phyloP scores from a whole-genome alignment of 1,140 invertebrate species.

The Prorops nasuta region DNA sequence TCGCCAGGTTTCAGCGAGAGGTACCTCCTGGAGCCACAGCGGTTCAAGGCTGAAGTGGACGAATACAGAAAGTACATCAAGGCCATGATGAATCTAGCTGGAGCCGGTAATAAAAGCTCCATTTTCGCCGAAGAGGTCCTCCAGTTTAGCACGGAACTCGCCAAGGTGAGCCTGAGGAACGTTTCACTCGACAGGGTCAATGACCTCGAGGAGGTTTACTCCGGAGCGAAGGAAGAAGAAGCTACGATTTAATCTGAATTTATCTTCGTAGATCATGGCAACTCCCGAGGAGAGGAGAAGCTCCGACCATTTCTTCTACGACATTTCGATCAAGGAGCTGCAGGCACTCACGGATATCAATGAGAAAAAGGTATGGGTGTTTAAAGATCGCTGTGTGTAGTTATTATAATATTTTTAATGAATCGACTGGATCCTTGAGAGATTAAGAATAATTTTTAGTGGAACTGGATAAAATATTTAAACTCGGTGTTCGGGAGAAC shows the following conservation, averaged over 20 bases:
- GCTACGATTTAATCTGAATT: not conserved
- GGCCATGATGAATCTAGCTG: slow-evolving; percentile 58
- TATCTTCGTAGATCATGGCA: slow-evolving; percentile 66
- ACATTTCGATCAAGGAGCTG: slow-evolving; percentile 67
- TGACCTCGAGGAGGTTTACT: no score
- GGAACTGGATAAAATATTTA: slow-evolving; percentile 69
- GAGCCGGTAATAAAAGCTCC: slow-evolving; percentile 48
- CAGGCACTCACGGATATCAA: slow-evolving; percentile 52
- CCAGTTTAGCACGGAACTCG: slow-evolving; percentile 67
- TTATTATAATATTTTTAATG: no score
- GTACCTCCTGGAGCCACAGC: slow-evolving; percentile 61
- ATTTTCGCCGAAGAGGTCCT: slow-evolving; percentile 68
- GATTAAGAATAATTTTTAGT: slow-evolving; percentile 48
- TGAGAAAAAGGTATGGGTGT: slow-evolving; percentile 50
- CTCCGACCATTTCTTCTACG: slow-evolving; percentile 71
- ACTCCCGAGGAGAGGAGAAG: slow-evolving; percentile 70
- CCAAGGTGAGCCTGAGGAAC: slow-evolving; percentile 58
- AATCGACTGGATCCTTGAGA: no score
- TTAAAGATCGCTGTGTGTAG: no score
- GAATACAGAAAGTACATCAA: slow-evolving; percentile 64
- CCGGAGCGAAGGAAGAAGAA: not conserved
- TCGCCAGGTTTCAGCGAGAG: slow-evolving; percentile 66
- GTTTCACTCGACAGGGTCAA: no score
- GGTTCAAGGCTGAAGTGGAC: slow-evolving; percentile 61
- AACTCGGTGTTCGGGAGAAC: slow-evolving; percentile 61